Evolutionary conservation across 2,888 invertebrate genomes (phyloP).

Genomic region (Pelosia muscerda): DNA sequence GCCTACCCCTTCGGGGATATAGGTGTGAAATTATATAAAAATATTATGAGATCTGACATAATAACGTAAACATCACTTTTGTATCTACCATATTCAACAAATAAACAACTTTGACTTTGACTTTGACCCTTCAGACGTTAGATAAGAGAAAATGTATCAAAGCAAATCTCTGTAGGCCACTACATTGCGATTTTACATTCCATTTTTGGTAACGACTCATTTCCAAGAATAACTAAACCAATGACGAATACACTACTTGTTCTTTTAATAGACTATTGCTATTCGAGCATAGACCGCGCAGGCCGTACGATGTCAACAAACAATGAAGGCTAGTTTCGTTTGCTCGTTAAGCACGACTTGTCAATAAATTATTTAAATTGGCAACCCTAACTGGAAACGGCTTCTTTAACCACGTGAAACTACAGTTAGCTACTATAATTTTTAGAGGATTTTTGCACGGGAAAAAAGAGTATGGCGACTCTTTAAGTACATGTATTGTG

Average conservation of each 20-base stretch:
- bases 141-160: no score
- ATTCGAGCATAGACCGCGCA: not conserved
- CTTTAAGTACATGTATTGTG: no score
- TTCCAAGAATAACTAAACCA: not conserved
- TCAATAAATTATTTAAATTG: constrained; percentile 8
- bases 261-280: not conserved
- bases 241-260: not conserved
- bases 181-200: not conserved
- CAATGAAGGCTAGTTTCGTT: not conserved
- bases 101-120: no score
- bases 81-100: no score
- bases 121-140: no score
- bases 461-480: no score
- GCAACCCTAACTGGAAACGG: constrained; percentile 2
- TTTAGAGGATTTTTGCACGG: no score
- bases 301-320: not conserved
- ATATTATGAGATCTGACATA: no score
- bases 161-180: no score
- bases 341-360: constrained; percentile 5
- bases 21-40: no score
- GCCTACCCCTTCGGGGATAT: no score
- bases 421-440: not conserved
- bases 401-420: not conserved
- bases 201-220: not conserved
- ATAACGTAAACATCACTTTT: no score